Evolutionary conservation across 2,797 vertebrate genomes (phyloP).

Genomic region (Ambastaia sidthimunki): DNA sequence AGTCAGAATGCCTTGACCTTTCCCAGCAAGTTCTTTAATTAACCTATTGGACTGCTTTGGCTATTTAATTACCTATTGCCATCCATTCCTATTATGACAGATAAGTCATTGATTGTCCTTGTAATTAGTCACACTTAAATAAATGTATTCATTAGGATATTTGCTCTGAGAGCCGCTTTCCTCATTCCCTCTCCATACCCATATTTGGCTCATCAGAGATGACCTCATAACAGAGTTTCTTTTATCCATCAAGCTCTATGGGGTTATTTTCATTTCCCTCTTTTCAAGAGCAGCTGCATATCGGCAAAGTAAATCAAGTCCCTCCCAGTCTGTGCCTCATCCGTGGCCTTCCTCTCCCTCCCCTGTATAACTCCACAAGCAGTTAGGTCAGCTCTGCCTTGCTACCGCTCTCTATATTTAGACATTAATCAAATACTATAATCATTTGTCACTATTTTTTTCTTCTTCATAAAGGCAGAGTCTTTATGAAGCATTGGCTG

Average conservation of each 20-base stretch:
- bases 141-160: conserved; percentile 13
- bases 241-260: conserved; percentile 19
- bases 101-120: conserved; percentile 39
- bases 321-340: conserved; percentile 2
- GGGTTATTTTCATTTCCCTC: conserved; percentile 33
- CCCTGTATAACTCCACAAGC: conserved; percentile 8
- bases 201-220: conserved; percentile 31
- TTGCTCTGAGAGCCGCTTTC: neutral
- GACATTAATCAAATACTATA: conserved; percentile 49
- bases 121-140: conserved; percentile 46
- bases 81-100: conserved; percentile 26
- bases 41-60: conserved; percentile 41
- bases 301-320: conserved; percentile 49
- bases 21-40: conserved; percentile 47
- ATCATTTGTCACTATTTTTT: conserved; percentile 21
- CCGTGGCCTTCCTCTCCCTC: conserved; percentile 21
- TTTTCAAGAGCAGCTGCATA: conserved; percentile 39
- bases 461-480: neutral
- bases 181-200: neutral
- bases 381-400: conserved; percentile 7
- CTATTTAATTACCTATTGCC: conserved; percentile 43
- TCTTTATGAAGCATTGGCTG: conserved; percentile 1
- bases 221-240: conserved; percentile 28
- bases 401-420: conserved; percentile 34
- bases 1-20: conserved; percentile 48